phyloP scores from a whole-genome alignment of 2,113 vertebrate genomes.

The Microcebus murinus region DNA sequence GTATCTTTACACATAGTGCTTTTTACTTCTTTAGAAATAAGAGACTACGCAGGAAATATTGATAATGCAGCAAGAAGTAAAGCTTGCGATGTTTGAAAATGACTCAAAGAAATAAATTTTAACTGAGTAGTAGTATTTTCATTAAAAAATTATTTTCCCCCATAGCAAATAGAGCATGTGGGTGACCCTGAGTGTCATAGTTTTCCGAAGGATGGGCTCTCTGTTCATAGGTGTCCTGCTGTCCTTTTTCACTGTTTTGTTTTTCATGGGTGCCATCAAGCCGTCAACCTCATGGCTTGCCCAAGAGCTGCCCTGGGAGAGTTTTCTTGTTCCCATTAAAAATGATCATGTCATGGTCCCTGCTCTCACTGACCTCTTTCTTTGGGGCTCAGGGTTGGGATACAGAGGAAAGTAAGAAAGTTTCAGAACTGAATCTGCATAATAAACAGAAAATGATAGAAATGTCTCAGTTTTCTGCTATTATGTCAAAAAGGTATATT shows the following conservation, averaged over 20 bases:
- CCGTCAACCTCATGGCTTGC: background rate
- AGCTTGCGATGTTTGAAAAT: background rate
- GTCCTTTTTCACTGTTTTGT: background rate
- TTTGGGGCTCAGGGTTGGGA: background rate
- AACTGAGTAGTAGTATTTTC: background rate
- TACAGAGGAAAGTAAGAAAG: background rate
- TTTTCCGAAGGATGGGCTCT: background rate
- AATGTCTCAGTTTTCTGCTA: background rate
- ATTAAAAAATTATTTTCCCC: background rate
- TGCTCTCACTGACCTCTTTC: background rate
- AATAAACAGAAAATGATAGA: background rate
- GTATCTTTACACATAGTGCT: background rate
- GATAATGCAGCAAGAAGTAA: background rate
- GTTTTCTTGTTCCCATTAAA: background rate
- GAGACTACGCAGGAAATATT: background rate
- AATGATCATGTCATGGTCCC: background rate
- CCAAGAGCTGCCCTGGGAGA: background rate
- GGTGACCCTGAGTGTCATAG: background rate
- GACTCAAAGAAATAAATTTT: background rate
- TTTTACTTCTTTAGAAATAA: conserved; percentile 27
- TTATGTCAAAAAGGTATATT: background rate
- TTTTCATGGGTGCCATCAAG: background rate
- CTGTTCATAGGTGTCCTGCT: background rate
- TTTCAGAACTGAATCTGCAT: background rate
- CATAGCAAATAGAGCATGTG: background rate